Conservation (phyloP, 35 echinoderm and acorn worm species). For the Acanthaster planci region DNA sequence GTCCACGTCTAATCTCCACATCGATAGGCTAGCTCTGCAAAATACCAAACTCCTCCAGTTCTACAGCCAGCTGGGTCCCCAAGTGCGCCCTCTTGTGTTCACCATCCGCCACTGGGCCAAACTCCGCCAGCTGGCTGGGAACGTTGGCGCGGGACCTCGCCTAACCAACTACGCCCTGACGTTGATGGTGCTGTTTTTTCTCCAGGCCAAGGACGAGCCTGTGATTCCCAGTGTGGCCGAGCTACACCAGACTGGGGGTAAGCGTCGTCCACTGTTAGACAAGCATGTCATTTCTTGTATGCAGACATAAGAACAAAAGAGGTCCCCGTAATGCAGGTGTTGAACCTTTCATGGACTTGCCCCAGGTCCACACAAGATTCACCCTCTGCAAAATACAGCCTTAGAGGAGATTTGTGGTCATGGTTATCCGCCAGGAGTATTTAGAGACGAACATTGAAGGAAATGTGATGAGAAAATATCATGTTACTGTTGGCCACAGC, state of each 20-base stretch:
- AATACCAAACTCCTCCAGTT: slow-evolving; percentile 89
- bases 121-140: slow-evolving; percentile 62
- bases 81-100: slow-evolving; percentile 66
- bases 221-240: slow-evolving; percentile 70
- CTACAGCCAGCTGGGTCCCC: slow-evolving; percentile 52
- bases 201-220: slow-evolving; percentile 58
- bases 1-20: background rate
- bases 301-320: background rate
- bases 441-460: no score
- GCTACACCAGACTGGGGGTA: slow-evolving; percentile 44
- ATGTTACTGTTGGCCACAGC: no score
- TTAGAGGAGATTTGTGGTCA: no score
- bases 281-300: background rate
- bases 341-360: no score
- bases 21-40: slow-evolving; percentile 66
- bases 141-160: slow-evolving; percentile 71
- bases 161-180: slow-evolving; percentile 92
- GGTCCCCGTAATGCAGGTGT: background rate
- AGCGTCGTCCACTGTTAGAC: background rate
- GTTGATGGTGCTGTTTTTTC: slow-evolving; percentile 71
- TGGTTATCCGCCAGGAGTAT: no score
- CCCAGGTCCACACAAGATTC: no score
- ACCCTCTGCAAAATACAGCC: no score
- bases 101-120: slow-evolving; percentile 81
- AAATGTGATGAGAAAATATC: no score